Percentiles rank a stretch among this genome's conserved stretches.
phyloP scores from a whole-genome alignment of 2,113 vertebrate species.

The Microcebus griseorufus region DNA sequence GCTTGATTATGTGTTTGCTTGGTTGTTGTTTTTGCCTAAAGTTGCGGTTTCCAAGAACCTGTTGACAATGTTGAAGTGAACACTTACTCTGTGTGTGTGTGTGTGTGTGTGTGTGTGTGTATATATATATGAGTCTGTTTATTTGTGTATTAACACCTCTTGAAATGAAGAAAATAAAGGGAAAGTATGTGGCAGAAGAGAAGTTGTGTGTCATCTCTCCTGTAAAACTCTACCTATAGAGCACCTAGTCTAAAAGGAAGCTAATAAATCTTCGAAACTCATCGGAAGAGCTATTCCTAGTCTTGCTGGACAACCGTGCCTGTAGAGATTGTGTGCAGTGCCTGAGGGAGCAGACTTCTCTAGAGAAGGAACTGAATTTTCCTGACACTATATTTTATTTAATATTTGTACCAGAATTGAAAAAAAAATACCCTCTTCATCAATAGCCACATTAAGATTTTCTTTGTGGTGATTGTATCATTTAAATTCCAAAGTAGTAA shows the following conservation, averaged over 20 bases:
- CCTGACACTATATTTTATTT: neutral
- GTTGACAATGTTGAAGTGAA: neutral
- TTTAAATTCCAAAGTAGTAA: neutral
- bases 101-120: too few species aligned
- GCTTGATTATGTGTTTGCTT: neutral
- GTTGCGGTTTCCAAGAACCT: neutral
- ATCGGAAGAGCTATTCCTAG: neutral
- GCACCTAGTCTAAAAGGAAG: neutral
- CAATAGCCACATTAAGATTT: neutral
- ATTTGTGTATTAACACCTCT: too few species aligned
- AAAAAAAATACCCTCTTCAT: neutral
- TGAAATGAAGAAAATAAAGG: neutral
- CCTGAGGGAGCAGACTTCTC: neutral
- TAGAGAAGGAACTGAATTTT: neutral
- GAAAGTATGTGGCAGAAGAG: neutral
- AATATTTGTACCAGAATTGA: neutral
- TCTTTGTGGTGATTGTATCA: neutral
- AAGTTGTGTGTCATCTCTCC: neutral
- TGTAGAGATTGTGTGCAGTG: neutral
- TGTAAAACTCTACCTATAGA: neutral
- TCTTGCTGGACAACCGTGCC: neutral
- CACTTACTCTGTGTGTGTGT: neutral
- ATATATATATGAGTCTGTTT: too few species aligned
- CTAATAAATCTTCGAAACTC: neutral
- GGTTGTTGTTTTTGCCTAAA: neutral